A percentile compares a stretch with the other conserved stretches of the same genome.
phyloP scores from a whole-genome alignment of 1,140 invertebrate genomes.

The Heliconius congener region DNA sequence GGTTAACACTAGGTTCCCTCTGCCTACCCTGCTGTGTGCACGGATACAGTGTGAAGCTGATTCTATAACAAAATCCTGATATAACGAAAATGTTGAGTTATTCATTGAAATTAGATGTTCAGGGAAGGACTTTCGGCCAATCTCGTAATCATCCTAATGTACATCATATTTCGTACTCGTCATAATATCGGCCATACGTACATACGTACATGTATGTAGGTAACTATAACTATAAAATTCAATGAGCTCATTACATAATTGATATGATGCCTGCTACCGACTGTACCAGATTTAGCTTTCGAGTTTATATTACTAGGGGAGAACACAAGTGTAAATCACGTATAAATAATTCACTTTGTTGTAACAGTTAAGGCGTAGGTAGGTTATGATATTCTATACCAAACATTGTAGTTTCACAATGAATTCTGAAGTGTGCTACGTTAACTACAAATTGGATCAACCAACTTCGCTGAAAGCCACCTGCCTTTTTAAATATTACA shows the following conservation, averaged over 20 bases:
- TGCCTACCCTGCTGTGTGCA: no score
- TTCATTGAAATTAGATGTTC: not conserved
- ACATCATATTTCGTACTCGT: not conserved
- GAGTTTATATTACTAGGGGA: not conserved
- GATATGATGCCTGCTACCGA: not conserved
- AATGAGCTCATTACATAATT: not conserved
- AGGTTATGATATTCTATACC: not conserved
- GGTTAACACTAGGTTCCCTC: no score
- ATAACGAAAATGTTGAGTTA: not conserved
- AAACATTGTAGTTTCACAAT: not conserved
- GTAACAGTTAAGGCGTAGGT: not conserved
- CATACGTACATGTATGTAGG: not conserved
- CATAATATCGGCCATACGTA: not conserved
- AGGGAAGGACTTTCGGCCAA: not conserved
- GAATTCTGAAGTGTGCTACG: not conserved
- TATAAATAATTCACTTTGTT: not conserved
- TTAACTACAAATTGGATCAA: conserved; percentile 4
- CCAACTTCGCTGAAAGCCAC: not conserved
- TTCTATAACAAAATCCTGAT: no score
- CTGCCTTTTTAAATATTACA: not conserved
- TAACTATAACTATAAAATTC: not conserved
- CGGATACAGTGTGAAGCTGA: no score
- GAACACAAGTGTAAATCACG: not conserved
- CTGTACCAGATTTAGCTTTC: not conserved
- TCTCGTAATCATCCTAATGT: not conserved